phyloP scores from a whole-genome alignment of 2,888 invertebrate genomes.

The Drosophila maculinotata region DNA sequence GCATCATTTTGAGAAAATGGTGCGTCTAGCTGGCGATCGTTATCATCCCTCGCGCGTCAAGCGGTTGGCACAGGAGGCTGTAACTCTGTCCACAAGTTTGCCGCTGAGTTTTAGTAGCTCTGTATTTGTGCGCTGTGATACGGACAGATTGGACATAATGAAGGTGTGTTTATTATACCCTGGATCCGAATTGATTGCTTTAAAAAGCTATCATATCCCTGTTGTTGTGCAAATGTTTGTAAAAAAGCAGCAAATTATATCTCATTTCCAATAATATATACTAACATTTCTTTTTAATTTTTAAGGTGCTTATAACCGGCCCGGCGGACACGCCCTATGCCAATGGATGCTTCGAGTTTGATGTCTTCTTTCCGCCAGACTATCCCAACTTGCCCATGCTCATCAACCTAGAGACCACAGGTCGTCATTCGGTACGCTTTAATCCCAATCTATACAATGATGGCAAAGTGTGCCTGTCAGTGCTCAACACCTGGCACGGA shows the following conservation, averaged over 20 bases:
- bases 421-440: slow-evolving; percentile 94
- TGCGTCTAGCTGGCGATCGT: slow-evolving; percentile 93
- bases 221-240: too few relatives aligned
- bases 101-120: slow-evolving; percentile 97
- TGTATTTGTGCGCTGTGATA: slow-evolving; percentile 97
- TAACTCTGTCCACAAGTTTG: slow-evolving; percentile 95
- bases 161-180: slow-evolving; percentile 87
- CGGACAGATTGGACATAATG: slow-evolving; percentile 97
- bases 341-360: slow-evolving; percentile 96
- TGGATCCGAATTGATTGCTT: neutral
- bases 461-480: slow-evolving; percentile 97
- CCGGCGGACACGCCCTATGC: slow-evolving; percentile 96
- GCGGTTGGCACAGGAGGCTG: slow-evolving; percentile 97
- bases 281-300: slow-evolving; percentile 13
- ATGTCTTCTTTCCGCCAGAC: slow-evolving; percentile 95
- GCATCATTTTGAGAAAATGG: slow-evolving; percentile 95
- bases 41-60: slow-evolving; percentile 95
- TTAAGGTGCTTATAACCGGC: slow-evolving; percentile 95
- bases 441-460: slow-evolving; percentile 98
- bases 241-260: too few relatives aligned
- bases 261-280: neutral
- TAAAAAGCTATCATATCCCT: neutral
- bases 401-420: slow-evolving; percentile 96
- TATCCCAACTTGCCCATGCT: slow-evolving; percentile 94
- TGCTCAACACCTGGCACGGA: slow-evolving; percentile 98